These are phyloP conservation scores for Drosophila melanica DNA, from an alignment of 1,140 invertebrate species.

Conservation along the genomic window DNA sequence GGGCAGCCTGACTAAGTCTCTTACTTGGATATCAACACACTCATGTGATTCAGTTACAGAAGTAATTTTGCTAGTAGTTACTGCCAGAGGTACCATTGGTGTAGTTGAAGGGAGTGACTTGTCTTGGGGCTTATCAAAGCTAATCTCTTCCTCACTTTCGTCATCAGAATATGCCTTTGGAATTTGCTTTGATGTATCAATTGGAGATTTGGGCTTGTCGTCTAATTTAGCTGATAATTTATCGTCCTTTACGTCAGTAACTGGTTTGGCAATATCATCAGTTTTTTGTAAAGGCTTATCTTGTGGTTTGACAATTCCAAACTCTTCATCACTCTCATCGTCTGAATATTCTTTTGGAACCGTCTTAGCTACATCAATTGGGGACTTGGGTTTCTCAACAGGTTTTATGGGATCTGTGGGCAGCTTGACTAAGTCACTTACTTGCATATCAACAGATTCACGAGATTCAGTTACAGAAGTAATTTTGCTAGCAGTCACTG, in stretches of 20 bases:
- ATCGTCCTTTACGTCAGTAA: slow-evolving; percentile 14
- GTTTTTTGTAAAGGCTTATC: neutral
- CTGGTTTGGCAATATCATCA: slow-evolving; percentile 8
- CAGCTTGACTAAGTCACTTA: too few species aligned
- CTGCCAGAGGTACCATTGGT: neutral
- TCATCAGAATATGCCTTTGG: slow-evolving; percentile 26
- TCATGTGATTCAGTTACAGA: neutral
- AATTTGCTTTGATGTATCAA: too few species aligned
- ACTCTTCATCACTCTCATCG: slow-evolving; percentile 20
- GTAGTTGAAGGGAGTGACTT: neutral
- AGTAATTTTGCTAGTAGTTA: slow-evolving; percentile 7
- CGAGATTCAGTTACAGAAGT: neutral
- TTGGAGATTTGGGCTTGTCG: slow-evolving; percentile 26
- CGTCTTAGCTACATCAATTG: slow-evolving; percentile 18
- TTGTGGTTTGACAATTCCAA: slow-evolving; percentile 13
- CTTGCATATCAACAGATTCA: too few species aligned
- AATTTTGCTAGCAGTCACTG: slow-evolving; percentile 8
- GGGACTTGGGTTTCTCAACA: slow-evolving; percentile 10
- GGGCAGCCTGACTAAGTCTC: too few species aligned
- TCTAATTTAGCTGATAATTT: slow-evolving; percentile 11
- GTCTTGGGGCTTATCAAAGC: neutral
- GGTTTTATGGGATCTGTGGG: too few species aligned
- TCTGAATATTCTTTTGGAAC: slow-evolving; percentile 9
- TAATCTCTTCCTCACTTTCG: slow-evolving; percentile 18
- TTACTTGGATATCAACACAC: too few species aligned